These are phyloP conservation scores for Notolepis coatsorum DNA, from an alignment of 2,797 vertebrate genomes.

Conservation along the genomic window DNA sequence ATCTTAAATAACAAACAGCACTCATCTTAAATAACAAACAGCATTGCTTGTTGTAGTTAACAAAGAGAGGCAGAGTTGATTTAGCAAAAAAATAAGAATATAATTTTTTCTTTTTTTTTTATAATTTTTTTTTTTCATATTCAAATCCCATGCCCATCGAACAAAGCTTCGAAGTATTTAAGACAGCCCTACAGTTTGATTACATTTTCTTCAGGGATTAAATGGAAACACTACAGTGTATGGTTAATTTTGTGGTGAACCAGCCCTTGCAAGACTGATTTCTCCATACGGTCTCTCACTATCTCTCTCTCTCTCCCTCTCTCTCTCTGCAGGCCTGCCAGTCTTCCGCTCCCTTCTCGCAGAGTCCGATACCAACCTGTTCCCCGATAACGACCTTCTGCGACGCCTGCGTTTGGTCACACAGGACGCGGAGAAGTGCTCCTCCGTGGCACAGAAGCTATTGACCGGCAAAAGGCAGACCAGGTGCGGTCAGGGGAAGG, in stretches of 20 bases:
- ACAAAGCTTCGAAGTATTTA: no score
- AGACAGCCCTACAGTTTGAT: no score
- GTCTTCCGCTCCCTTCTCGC: slow-evolving; percentile 90
- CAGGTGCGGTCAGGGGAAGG: slow-evolving; percentile 86
- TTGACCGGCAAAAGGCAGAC: slow-evolving; percentile 94
- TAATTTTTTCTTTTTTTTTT: no score
- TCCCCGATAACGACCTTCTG: slow-evolving; percentile 94
- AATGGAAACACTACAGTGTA: no score
- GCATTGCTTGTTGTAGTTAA: no score
- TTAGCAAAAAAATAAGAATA: no score
- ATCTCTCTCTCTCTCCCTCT: slow-evolving; percentile 14
- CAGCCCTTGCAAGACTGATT: background rate
- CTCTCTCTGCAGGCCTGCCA: slow-evolving; percentile 80
- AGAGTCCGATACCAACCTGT: slow-evolving; percentile 88
- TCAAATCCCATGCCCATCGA: no score
- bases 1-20: no score
- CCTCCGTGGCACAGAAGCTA: slow-evolving; percentile 92
- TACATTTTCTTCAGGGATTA: no score
- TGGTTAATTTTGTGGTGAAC: background rate
- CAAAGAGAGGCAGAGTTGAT: no score
- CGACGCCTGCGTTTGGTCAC: slow-evolving; percentile 90
- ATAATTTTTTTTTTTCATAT: no score
- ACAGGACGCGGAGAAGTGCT: slow-evolving; percentile 93
- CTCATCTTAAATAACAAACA: no score
- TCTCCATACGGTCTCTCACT: background rate